Base-by-base conservation (phyloP, 30 jellyfish, hydroid and myxozoan species). In the Sanderia malayensis region DNA sequence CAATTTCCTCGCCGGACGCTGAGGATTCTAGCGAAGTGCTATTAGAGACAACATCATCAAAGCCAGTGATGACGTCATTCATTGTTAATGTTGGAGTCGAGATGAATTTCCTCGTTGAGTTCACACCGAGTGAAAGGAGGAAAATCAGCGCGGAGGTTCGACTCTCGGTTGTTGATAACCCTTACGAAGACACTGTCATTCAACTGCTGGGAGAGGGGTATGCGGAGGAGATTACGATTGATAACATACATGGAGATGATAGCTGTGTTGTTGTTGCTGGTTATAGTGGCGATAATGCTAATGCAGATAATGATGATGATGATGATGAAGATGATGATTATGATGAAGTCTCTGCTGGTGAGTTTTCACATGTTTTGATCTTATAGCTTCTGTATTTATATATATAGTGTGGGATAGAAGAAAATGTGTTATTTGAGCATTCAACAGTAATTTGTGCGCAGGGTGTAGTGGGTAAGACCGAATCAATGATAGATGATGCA, bases 181-280 rank as follows among this genome's bases (percentile, higher is more conserved):
- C 97, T 0, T 89, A 80, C 61, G 97, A 89, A 66, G 95, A 89
- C 66, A 72, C 86, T 13, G 52, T 71, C 24, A 83, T 89, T 1
- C 92, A 89, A 61, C 65, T 89, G 0, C 74, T 89, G 23, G 97
- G 97, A 13, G 97, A 89, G 60, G 95, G 96, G 0, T 89, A 74
- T 57, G 79, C 60, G 49, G 94, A 89, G 33, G 96, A 83, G 45
- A 73, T 89, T 22, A 89, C 97, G 8, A 53, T 89, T 27, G 97
- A 89, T 44, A 89, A 89, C 52, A 89, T 89, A n/a, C 93, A 83
- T 61, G 83, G 85, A 0, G 74, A 68, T n/a, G 25, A 49, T 3
- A 19, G 27, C 18, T 8, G 64, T 8, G 64, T 18, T 49, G 52
- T 37, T 13, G 44, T 47, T 31, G 68, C 67, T 19, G 72, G n/a